Base-by-base conservation (phyloP, 2,888 invertebrate genomes). In the Cenopis cana region DNA sequence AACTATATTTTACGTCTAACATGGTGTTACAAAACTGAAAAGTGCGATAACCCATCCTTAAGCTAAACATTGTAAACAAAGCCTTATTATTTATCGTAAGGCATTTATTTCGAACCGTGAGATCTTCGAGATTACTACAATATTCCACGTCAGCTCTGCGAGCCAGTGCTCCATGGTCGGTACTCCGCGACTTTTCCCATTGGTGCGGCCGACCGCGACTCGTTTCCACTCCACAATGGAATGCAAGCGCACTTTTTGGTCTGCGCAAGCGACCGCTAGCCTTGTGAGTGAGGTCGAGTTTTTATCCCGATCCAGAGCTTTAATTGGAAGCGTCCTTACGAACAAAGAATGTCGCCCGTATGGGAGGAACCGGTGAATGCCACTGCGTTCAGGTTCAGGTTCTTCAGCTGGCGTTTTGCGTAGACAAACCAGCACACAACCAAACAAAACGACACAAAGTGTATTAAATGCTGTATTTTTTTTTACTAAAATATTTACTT, bases 161-260 rank as follows among this genome's bases (percentile, higher is more conserved):
- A 65, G 72, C 75, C 75, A 72, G 76, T 67, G 76, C 80, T 85
- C 80, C 79, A 78, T 79, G 79, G 62, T 75, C 75, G 76, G 79
- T 75, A 81, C 79, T 82, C 82, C 82, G 87, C 83, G 86, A 89
- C 86, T 89, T 89, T 89, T 89, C 87, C 88, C 87, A 88, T 85
- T 86, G 86, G 85, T 84, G 83, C 83, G 83, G 81, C 83, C 85
- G 84, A 85, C 86, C 84, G 85, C 87, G 86, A 88, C 89, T 89
- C 83, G 89, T 85, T 88, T 88, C 88, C 89, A 90, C 90, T 93
- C 91, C 87, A 90, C 90, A 91, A 90, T 87, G 91, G 90, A 90
- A 92, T 90, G 90, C 85, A 83, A 80, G 80, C 83, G 87, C 88
- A 89, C 70, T 70, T 91, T 92, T 91, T 89, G 89, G 89, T 89